Conservation (phyloP, 2,888 invertebrate species). For the Cheilosia scutellata region DNA sequence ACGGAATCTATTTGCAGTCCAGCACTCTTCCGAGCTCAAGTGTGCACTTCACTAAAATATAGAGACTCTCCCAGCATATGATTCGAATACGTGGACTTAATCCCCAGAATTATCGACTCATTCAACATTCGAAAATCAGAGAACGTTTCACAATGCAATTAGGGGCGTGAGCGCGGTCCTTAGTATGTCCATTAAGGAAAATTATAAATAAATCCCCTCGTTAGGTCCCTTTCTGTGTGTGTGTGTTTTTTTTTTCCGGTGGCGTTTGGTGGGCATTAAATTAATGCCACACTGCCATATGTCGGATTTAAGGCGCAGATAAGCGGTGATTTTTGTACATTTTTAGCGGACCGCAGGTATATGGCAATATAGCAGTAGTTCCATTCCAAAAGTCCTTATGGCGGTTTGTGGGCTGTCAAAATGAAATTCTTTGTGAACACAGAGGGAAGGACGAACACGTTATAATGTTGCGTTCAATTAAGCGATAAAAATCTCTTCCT, state of each 20-base stretch:
- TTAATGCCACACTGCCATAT: constrained; percentile 62
- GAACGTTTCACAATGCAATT: constrained; percentile 59
- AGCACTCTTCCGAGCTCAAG: constrained; percentile 50
- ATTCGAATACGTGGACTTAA: constrained; percentile 26
- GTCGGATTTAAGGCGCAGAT: constrained; percentile 66
- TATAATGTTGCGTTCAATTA: constrained; percentile 75
- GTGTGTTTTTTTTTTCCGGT: constrained; percentile 9
- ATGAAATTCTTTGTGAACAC: constrained; percentile 42
- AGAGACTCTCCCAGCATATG: constrained; percentile 38
- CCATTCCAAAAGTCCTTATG: constrained; percentile 10
- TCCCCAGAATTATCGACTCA: constrained; percentile 54
- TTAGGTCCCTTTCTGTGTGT: constrained; percentile 20
- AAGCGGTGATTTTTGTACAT: constrained; percentile 61
- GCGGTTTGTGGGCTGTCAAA: constrained; percentile 61
- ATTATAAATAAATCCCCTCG: constrained; percentile 60
- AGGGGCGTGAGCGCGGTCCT: constrained; percentile 63
- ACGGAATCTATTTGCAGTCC: constrained; percentile 60
- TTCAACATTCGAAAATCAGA: constrained; percentile 48
- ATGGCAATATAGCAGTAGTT: neutral
- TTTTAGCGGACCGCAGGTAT: constrained; percentile 58
- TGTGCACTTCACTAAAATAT: constrained; percentile 41
- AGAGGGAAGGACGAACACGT: constrained; percentile 37
- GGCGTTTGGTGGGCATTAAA: constrained; percentile 32
- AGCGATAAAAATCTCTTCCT: constrained; percentile 69
- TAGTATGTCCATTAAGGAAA: constrained; percentile 60